Conservation (phyloP, 2,113 vertebrate genomes). For the Calidris pugnax region DNA sequence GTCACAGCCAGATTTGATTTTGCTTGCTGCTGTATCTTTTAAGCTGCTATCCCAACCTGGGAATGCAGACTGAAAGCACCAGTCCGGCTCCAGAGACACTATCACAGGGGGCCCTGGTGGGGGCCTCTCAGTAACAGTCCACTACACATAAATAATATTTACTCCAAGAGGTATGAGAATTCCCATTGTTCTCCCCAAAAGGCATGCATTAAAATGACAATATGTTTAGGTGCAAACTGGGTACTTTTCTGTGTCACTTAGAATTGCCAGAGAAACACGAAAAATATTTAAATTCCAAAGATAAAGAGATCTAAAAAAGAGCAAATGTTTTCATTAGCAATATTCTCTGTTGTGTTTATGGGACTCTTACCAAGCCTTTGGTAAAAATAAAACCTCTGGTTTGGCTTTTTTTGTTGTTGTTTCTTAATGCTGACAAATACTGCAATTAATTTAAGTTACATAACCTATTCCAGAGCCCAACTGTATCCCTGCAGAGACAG, state of each 20-base stretch:
- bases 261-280: neutral
- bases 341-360: neutral
- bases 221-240: neutral
- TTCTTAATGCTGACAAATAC: constrained; percentile 12
- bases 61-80: neutral
- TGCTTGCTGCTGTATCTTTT: neutral
- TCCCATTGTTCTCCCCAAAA: neutral
- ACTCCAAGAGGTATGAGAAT: neutral
- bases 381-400: neutral
- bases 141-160: neutral
- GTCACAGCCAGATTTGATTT: neutral
- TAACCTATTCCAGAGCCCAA: constrained; percentile 13
- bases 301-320: neutral
- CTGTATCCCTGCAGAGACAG: neutral
- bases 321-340: neutral
- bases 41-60: neutral
- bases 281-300: neutral
- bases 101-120: neutral
- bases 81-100: neutral
- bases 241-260: neutral
- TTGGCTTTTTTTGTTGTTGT: neutral
- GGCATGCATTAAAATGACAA: neutral
- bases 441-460: constrained; percentile 45
- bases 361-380: neutral
- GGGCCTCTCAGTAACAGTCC: neutral